These are phyloP conservation scores for Gallinago media DNA, from an alignment of 2,113 vertebrate genomes.

Conservation along the genomic window DNA sequence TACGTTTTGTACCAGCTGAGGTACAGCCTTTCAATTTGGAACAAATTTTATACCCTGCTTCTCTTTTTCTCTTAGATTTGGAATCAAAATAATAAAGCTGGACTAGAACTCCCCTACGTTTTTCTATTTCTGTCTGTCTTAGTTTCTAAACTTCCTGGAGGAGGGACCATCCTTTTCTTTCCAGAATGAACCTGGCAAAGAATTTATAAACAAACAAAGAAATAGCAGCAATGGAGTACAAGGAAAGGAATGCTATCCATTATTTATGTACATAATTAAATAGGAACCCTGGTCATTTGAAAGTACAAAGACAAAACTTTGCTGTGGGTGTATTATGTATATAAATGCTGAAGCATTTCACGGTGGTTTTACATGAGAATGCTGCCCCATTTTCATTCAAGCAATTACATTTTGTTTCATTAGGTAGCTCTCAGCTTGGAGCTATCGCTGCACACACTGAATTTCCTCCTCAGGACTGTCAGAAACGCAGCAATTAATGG, in stretches of 20 bases:
- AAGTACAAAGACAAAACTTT: background rate
- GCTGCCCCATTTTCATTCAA: background rate
- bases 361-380: background rate
- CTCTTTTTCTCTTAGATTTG: background rate
- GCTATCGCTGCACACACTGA: background rate
- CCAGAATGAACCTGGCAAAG: background rate
- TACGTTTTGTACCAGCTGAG: background rate
- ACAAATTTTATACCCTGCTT: background rate
- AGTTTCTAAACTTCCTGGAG: background rate
- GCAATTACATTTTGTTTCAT: background rate
- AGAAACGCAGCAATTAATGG: background rate
- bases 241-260: background rate
- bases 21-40: conserved; percentile 20
- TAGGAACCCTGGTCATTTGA: background rate
- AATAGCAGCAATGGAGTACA: background rate
- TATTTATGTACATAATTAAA: conserved; percentile 21
- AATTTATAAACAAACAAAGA: background rate
- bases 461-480: background rate
- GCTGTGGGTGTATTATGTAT: background rate
- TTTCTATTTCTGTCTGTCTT: background rate
- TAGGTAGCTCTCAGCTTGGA: background rate
- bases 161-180: background rate
- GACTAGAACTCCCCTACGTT: background rate
- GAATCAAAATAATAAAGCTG: background rate
- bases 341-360: background rate